Conservation (phyloP, 2,888 invertebrate species). For the Tiphia femorata region DNA sequence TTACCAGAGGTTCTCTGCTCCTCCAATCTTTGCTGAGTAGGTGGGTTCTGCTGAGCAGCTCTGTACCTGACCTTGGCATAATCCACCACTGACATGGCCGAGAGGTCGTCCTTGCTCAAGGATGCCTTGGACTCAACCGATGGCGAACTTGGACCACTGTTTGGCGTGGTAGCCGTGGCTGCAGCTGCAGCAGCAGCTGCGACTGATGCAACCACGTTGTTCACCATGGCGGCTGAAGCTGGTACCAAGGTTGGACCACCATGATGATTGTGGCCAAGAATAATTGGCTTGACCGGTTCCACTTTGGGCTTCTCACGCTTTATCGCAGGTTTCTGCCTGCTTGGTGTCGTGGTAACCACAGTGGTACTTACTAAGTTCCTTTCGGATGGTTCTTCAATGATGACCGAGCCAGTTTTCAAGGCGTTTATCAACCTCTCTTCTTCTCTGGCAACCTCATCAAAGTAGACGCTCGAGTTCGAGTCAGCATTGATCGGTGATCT, state of each 20-base stretch:
- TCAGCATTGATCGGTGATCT: conserved; percentile 21
- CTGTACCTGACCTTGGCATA: conserved; percentile 78
- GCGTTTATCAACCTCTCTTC: conserved; percentile 85
- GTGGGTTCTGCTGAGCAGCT: conserved; percentile 71
- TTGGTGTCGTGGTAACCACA: no score
- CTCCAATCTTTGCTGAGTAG: conserved; percentile 68
- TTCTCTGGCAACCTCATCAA: conserved; percentile 83
- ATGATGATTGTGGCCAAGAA: conserved; percentile 43
- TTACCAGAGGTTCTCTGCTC: conserved; percentile 66
- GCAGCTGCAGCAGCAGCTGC: background rate
- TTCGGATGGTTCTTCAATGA: conserved; percentile 70
- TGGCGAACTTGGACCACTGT: background rate
- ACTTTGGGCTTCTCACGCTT: conserved; percentile 62
- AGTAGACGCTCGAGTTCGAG: conserved; percentile 60
- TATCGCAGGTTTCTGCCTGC: conserved; percentile 61
- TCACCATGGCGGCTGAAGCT: conserved; percentile 41
- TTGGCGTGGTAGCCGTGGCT: background rate
- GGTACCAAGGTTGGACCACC: conserved; percentile 28
- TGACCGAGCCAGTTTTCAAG: conserved; percentile 79
- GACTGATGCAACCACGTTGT: conserved; percentile 25
- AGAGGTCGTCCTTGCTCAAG: conserved; percentile 56
- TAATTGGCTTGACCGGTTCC: conserved; percentile 57
- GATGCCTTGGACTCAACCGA: no score
- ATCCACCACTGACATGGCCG: conserved; percentile 73
- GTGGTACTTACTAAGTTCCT: conserved; percentile 15